Percentiles rank a stretch among this genome's conserved stretches.
phyloP scores from a whole-genome alignment of 2,797 vertebrate species.

The Notamacropus eugenii region DNA sequence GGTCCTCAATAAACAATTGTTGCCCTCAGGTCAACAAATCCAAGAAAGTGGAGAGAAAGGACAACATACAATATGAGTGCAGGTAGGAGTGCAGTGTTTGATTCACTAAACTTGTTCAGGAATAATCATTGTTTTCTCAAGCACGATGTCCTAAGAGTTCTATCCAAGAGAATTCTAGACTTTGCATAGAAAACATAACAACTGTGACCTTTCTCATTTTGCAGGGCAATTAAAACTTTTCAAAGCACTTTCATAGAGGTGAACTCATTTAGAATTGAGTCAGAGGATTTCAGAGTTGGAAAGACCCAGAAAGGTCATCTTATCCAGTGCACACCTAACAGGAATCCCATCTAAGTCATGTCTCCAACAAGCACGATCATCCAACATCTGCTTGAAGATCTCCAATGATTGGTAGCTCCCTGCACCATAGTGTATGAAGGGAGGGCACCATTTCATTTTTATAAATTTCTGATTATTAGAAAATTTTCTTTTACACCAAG shows the following conservation, averaged over 20 bases:
- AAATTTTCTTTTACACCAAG: not conserved
- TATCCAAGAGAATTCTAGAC: not conserved
- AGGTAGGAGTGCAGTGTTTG: constrained; percentile 16
- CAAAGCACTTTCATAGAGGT: constrained; percentile 30
- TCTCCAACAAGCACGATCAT: not conserved
- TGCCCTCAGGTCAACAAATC: not conserved
- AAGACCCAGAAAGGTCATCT: not conserved
- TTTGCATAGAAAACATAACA: not conserved
- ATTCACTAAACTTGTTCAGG: not conserved
- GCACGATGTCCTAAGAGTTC: not conserved
- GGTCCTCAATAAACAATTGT: not conserved
- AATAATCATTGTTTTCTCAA: constrained; percentile 1
- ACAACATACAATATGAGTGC: not conserved
- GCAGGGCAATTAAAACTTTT: constrained; percentile 46
- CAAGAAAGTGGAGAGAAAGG: constrained; percentile 6
- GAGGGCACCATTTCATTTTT: not conserved
- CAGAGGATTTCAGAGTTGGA: not conserved
- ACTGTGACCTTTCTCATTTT: not conserved
- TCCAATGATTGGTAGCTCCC: not conserved
- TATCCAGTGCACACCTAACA: not conserved
- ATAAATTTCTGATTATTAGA: not conserved
- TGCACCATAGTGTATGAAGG: not conserved
- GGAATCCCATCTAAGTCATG: not conserved
- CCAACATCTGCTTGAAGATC: not conserved
- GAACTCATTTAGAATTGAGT: constrained; percentile 47